A percentile compares a stretch with the other conserved stretches of the same genome.
Conservation (phyloP, 2,888 invertebrate genomes). For the Tiliacea citrago region DNA sequence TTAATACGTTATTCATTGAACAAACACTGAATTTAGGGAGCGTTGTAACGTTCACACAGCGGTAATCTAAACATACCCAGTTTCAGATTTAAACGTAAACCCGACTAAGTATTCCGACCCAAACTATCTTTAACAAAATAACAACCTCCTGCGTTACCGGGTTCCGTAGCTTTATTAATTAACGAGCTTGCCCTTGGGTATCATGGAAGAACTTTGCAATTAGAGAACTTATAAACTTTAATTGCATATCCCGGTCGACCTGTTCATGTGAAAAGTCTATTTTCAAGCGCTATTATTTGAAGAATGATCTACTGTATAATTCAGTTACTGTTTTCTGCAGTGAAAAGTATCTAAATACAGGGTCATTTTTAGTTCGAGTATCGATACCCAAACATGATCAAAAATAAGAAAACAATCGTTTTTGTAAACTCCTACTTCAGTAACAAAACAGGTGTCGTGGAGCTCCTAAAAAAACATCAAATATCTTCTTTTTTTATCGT, state of each 20-base stretch:
- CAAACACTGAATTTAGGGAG: background rate
- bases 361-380: too few relatives aligned
- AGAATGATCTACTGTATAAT: background rate
- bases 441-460: too few relatives aligned
- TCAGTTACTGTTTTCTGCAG: background rate
- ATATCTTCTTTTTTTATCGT: too few relatives aligned
- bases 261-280: background rate
- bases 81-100: slow-evolving; percentile 21
- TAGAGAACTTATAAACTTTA: slow-evolving; percentile 11
- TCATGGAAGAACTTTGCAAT: slow-evolving; percentile 22
- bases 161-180: slow-evolving; percentile 28
- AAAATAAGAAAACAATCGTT: too few relatives aligned
- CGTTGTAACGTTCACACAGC: too few relatives aligned
- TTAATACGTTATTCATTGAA: too few relatives aligned
- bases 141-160: slow-evolving; percentile 11
- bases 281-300: slow-evolving; percentile 6
- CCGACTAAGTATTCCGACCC: slow-evolving; percentile 1
- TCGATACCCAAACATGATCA: too few relatives aligned
- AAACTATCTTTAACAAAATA: slow-evolving; percentile 27
- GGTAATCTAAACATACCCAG: background rate
- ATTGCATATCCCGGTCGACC: background rate
- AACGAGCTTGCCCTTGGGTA: slow-evolving; percentile 5
- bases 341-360: too few relatives aligned
- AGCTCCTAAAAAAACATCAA: too few relatives aligned
- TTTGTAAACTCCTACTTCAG: too few relatives aligned